Conservation (phyloP, 2,797 vertebrate genomes). For the Coranthus polyacanthus region DNA sequence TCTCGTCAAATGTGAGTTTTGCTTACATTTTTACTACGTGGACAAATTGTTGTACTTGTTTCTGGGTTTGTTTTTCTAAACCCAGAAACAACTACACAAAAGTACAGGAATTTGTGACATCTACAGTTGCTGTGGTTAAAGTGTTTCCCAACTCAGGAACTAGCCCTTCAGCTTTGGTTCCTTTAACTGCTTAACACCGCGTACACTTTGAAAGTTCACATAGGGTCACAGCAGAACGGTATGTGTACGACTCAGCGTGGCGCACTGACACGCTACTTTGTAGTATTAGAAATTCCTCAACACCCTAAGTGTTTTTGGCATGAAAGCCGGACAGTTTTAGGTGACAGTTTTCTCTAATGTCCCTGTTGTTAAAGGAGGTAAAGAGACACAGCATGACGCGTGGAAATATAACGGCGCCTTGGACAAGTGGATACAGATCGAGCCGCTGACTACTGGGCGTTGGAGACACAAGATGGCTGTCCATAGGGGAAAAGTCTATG, state of each 20-base stretch:
- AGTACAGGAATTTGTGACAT: slow-evolving; percentile 19
- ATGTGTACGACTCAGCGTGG: background rate
- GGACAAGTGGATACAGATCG: slow-evolving; percentile 98
- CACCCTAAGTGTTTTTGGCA: background rate
- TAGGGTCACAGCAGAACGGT: background rate
- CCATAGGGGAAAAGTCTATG: slow-evolving; percentile 92
- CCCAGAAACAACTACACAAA: slow-evolving; percentile 13
- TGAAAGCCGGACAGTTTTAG: background rate
- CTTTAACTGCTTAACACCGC: background rate
- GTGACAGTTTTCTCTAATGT: background rate
- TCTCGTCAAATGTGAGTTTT: background rate
- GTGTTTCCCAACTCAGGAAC: slow-evolving; percentile 64
- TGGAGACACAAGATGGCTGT: slow-evolving; percentile 99
- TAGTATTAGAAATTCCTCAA: background rate
- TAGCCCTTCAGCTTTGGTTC: slow-evolving; percentile 12
- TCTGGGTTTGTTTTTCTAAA: background rate
- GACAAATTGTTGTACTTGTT: background rate
- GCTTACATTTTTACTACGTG: background rate
- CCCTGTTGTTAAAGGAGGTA: slow-evolving; percentile 87
- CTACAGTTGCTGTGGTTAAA: slow-evolving; percentile 50
- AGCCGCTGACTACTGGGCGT: slow-evolving; percentile 89
- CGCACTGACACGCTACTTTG: background rate
- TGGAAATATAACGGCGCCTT: slow-evolving; percentile 98
- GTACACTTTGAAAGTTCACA: slow-evolving; percentile 1
- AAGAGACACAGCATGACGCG: slow-evolving; percentile 95